A percentile compares a stretch with the other conserved stretches of the same genome.
phyloP scores from a whole-genome alignment of 2,888 invertebrate species.

The Mellilla xanthometata region DNA sequence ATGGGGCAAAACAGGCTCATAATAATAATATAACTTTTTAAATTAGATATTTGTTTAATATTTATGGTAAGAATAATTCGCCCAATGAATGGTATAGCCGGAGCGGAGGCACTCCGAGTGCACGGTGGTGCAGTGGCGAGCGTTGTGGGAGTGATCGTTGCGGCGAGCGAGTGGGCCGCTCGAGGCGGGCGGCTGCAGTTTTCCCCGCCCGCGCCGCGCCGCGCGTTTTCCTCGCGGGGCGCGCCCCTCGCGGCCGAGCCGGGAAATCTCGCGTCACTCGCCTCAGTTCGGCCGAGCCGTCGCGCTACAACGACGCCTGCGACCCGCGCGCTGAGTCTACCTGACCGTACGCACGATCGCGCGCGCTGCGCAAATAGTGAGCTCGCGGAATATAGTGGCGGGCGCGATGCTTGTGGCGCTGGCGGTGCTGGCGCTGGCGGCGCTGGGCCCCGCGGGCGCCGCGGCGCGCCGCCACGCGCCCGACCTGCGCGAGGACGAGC shows the following conservation, averaged over 20 bases:
- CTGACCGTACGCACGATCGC: conserved; percentile 49
- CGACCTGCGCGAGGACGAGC: conserved; percentile 37
- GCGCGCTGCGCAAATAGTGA: conserved; percentile 74
- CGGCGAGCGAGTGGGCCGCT: conserved; percentile 35
- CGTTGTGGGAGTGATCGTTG: conserved; percentile 21
- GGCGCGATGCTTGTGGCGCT: conserved; percentile 69
- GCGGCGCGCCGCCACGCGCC: conserved; percentile 83
- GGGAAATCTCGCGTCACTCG: conserved; percentile 74
- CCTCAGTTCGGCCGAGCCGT: conserved; percentile 77
- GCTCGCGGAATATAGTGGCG: conserved; percentile 65
- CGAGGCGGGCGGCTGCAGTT: conserved; percentile 61
- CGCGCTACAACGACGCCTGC: conserved; percentile 70
- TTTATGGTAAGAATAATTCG: too few species aligned
- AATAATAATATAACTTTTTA: too few species aligned
- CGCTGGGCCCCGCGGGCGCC: conserved; percentile 57
- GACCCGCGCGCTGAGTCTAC: conserved; percentile 60
- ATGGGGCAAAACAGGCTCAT: too few species aligned
- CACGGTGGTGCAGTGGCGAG: conserved; percentile 11
- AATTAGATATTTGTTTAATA: too few species aligned
- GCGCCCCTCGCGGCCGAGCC: conserved; percentile 70
- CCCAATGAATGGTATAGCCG: too few species aligned
- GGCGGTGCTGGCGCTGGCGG: conserved; percentile 67
- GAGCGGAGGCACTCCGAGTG: too few species aligned
- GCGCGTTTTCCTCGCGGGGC: conserved; percentile 76
- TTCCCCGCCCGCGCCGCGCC: conserved; percentile 73